Conservation (phyloP, 2,888 invertebrate genomes). For the Agrotis puta region DNA sequence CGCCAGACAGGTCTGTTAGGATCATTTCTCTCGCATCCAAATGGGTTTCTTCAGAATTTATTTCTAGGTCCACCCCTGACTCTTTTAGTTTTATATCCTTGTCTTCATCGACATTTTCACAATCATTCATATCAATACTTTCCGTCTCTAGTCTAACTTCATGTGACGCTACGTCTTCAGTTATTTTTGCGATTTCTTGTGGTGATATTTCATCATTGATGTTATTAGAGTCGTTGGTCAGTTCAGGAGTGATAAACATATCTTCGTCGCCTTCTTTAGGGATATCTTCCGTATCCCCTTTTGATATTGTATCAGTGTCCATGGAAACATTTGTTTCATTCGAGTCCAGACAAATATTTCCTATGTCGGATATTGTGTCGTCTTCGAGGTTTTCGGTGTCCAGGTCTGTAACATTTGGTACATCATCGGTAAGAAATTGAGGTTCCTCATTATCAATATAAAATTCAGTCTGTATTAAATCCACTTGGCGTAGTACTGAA, state of each 20-base stretch:
- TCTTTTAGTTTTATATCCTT: neutral
- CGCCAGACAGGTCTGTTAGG: neutral
- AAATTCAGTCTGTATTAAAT: slow-evolving; percentile 46
- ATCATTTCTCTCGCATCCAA: neutral
- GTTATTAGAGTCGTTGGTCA: neutral
- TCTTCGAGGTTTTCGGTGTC: slow-evolving; percentile 3
- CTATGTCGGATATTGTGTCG: slow-evolving; percentile 11
- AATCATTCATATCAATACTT: neutral
- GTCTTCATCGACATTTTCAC: neutral
- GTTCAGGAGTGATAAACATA: neutral
- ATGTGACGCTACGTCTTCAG: neutral
- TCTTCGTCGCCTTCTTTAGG: neutral
- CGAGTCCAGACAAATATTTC: neutral
- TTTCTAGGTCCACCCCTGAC: neutral
- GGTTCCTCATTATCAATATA: slow-evolving; percentile 38
- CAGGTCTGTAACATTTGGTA: neutral
- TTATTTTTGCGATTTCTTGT: neutral
- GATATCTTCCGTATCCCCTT: neutral
- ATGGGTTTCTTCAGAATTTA: neutral
- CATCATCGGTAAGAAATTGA: slow-evolving; percentile 13
- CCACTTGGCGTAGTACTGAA: slow-evolving; percentile 25
- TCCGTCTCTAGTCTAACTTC: neutral
- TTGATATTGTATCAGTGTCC: slow-evolving; percentile 12
- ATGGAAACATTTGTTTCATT: neutral
- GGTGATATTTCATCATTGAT: neutral